Conservation (phyloP, 2,888 invertebrate species). For the Eledona agricola region DNA sequence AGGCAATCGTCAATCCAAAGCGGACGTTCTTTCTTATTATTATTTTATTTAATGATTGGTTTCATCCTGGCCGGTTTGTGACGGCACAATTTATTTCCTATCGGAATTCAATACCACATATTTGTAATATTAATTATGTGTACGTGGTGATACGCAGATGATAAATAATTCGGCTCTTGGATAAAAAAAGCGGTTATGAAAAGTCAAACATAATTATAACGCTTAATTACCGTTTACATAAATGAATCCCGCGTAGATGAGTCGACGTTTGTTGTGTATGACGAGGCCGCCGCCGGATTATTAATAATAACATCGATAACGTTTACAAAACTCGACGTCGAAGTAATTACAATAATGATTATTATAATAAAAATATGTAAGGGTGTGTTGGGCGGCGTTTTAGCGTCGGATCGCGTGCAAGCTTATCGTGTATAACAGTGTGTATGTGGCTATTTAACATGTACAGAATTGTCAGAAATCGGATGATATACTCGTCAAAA, state of each 20-base stretch:
- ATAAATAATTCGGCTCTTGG: slow-evolving; percentile 6
- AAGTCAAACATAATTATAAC: slow-evolving; percentile 16
- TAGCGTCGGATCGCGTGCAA: slow-evolving; percentile 39
- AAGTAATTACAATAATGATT: slow-evolving; percentile 34
- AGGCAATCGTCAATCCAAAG: no score
- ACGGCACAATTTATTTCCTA: slow-evolving; percentile 13
- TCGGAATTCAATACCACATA: slow-evolving; percentile 26
- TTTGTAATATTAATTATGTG: slow-evolving; percentile 22
- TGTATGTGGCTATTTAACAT: slow-evolving; percentile 42
- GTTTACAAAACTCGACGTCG: no score
- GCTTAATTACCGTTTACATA: slow-evolving; percentile 1
- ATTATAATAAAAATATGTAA: slow-evolving; percentile 34
- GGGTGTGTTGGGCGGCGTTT: slow-evolving; percentile 38
- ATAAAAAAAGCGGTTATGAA: slow-evolving; percentile 7
- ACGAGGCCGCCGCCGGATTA: no score
- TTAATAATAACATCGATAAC: no score
- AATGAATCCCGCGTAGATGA: slow-evolving; percentile 8
- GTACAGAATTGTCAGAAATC: slow-evolving; percentile 43
- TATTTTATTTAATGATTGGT: slow-evolving; percentile 24
- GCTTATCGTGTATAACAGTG: slow-evolving; percentile 42
- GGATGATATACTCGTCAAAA: slow-evolving; percentile 40
- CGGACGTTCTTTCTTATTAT: slow-evolving; percentile 16
- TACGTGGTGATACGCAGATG: slow-evolving; percentile 13
- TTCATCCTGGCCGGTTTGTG: slow-evolving; percentile 12
- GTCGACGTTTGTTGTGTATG: slow-evolving; percentile 8